Conservation (phyloP, 92 coral and sea anemone species). For the Palythoa caribaeorum region DNA sequence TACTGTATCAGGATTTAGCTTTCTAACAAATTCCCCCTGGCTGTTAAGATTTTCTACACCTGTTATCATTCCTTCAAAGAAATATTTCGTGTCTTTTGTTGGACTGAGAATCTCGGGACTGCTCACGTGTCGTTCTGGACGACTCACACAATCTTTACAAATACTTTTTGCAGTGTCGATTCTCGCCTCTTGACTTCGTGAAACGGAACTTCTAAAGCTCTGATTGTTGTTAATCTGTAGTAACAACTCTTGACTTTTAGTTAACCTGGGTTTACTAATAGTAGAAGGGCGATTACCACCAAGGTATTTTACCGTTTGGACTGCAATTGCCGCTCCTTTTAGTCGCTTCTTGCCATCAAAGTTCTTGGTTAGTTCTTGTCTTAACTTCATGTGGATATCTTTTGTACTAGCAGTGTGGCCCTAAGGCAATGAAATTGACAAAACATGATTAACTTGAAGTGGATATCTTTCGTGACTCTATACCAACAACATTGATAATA, state of each 20-base stretch:
- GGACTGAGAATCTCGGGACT: slow-evolving; percentile 88
- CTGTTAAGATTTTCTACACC: not conserved
- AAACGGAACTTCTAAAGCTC: not conserved
- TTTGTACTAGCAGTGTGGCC: slow-evolving; percentile 92
- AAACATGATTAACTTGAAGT: not conserved
- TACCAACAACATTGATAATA: not conserved
- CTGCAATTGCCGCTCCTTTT: slow-evolving; percentile 87
- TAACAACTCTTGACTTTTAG: slow-evolving; percentile 39
- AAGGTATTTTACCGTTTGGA: slow-evolving; percentile 91
- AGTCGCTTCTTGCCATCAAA: slow-evolving; percentile 87
- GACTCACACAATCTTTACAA: not conserved
- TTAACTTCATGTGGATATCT: slow-evolving; percentile 88
- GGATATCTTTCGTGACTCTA: too few relatives aligned
- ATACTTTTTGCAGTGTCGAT: not conserved
- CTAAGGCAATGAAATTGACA: slow-evolving; percentile 41
- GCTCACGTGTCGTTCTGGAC: slow-evolving; percentile 67
- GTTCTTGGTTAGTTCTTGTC: slow-evolving; percentile 89
- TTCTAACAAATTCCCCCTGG: not conserved
- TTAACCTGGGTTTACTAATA: slow-evolving; percentile 33
- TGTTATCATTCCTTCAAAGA: not conserved
- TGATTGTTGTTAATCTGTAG: slow-evolving; percentile 11
- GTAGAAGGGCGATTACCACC: slow-evolving; percentile 54
- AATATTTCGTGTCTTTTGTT: slow-evolving; percentile 28
- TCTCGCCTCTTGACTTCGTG: slow-evolving; percentile 31
- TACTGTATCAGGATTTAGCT: slow-evolving; percentile 4